phyloP scores from a whole-genome alignment of 2,888 invertebrate species.

The Ochlodes sylvanus region DNA sequence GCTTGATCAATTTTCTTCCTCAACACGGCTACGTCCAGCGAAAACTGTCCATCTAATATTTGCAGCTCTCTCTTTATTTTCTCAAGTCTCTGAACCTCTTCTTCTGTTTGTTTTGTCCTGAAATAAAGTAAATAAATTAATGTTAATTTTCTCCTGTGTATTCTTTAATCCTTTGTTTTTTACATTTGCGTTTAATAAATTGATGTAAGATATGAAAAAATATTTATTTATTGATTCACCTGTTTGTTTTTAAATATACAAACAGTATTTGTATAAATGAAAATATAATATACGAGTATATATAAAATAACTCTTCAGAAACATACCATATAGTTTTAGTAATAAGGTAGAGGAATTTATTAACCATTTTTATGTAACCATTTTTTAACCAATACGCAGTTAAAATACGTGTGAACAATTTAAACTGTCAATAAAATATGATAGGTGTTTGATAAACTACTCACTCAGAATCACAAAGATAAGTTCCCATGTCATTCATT shows the following conservation, averaged over 20 bases:
- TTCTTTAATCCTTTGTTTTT: too few species aligned
- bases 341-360: conserved; percentile 58
- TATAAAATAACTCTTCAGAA: neutral
- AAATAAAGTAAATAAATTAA: conserved; percentile 42
- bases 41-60: conserved; percentile 87
- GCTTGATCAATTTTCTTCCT: conserved; percentile 91
- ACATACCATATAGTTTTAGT: conserved; percentile 61
- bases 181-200: too few species aligned
- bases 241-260: too few species aligned
- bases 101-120: conserved; percentile 90
- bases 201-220: too few species aligned
- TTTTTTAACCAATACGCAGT: conserved; percentile 6
- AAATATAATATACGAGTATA: too few species aligned
- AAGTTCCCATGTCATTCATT: conserved; percentile 14
- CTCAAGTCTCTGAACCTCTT: conserved; percentile 87
- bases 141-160: neutral
- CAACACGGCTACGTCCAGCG: conserved; percentile 90
- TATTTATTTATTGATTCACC: too few species aligned
- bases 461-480: conserved; percentile 4
- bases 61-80: conserved; percentile 87
- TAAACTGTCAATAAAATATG: conserved; percentile 24
- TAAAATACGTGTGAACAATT: conserved; percentile 7
- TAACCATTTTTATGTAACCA: conserved; percentile 47
- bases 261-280: too few species aligned
- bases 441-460: conserved; percentile 15